Conservation (phyloP, 2,888 invertebrate genomes). For the Netelia fuscicornis region DNA sequence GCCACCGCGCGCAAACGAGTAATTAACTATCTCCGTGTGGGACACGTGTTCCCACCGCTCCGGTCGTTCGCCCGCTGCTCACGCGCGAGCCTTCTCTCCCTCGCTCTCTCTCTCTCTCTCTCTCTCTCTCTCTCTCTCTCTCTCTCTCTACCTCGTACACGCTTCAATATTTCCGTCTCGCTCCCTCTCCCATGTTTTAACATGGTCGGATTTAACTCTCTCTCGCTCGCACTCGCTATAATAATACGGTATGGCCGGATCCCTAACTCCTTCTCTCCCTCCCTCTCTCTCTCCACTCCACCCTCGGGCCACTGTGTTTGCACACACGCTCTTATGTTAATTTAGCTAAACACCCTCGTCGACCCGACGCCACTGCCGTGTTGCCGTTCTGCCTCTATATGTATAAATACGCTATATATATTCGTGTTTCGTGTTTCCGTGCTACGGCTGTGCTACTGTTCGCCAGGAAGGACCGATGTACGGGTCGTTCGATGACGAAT, state of each 20-base stretch:
- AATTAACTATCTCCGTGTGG: constrained; percentile 84
- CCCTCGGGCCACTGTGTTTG: constrained; percentile 81
- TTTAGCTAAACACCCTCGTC: constrained; percentile 82
- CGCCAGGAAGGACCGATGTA: constrained; percentile 2
- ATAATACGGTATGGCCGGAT: constrained; percentile 58
- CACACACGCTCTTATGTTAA: constrained; percentile 85
- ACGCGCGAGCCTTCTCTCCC: constrained; percentile 50
- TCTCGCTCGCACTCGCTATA: constrained; percentile 62
- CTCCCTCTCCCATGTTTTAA: constrained; percentile 36
- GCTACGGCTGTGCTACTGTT: constrained; percentile 37
- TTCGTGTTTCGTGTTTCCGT: constrained; percentile 42
- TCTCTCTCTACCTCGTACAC: constrained; percentile 58
- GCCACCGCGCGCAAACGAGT: constrained; percentile 81
- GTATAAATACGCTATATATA: background rate
- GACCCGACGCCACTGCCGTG: constrained; percentile 68
- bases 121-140: constrained; percentile 68
- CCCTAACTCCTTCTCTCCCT: constrained; percentile 29
- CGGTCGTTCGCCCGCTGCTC: constrained; percentile 53
- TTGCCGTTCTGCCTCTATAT: constrained; percentile 45
- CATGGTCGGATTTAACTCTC: constrained; percentile 37
- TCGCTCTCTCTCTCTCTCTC: constrained; percentile 64
- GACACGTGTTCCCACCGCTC: constrained; percentile 82
- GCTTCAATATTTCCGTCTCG: constrained; percentile 54
- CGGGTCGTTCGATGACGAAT: constrained; percentile 1
- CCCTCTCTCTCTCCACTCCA: constrained; percentile 41